Base-by-base conservation (phyloP, 2,797 vertebrate genomes). In the Sandelia bainsii region DNA sequence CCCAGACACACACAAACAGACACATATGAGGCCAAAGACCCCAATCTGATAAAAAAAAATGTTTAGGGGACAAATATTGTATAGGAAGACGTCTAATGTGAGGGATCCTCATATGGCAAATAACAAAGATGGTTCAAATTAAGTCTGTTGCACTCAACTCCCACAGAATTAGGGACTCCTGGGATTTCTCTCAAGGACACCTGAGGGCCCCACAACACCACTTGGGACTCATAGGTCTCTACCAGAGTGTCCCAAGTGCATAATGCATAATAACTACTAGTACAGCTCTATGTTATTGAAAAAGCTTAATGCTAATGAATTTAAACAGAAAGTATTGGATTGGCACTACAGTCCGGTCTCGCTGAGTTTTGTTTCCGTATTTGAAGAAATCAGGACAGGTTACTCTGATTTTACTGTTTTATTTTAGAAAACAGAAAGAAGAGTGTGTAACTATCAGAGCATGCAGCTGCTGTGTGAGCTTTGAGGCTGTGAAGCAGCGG, bases 241-340 rank as follows among this genome's bases (percentile, higher is more conserved):
- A 27, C 1, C 29, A 42, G 11, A 1, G 8, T 39, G 37, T 12
- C 37, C 11, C 10, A 12, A 4, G 12, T 39, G 19, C 22, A 10
- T n/a, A 45, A 8, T 52, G 25, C 20, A 62, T 48, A 16, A 66
- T n/a, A 37, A 25, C 17, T 59, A 22, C 14, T 8, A 20, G 17
- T 2, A 27, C 12, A 37, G 19, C n/a, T 48, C 17, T n/a, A 45
- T 27, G 60, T 46, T 40, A 56, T 40, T 14, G 11, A 63, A 32
- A 64, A 12, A 60, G 61, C 19, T 19, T 51, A 57, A 12, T 42
- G 8, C n/a, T 67, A 50, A 14, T 37, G 29, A 27, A 63, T 64
- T 72, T 69, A 57, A 77, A 80, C 20, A 74, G 23, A 68, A 62
- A 45, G 19, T 19, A 34, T 40, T 20, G 59, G 48, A 27, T 12